phyloP scores from a whole-genome alignment of 2,888 invertebrate species.

The Dynastes maya region DNA sequence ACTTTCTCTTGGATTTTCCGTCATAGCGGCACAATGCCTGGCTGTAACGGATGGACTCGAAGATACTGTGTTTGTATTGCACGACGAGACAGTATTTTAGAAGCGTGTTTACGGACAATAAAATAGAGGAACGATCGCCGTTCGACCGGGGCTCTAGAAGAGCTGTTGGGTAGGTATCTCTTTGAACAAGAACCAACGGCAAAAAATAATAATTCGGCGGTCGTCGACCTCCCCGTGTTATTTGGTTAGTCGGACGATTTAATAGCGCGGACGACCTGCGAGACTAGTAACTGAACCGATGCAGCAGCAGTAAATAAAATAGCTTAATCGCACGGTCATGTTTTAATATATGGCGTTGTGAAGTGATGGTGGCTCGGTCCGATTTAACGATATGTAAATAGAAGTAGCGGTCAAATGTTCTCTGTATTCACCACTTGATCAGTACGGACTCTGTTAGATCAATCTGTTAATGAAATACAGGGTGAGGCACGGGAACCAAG shows the following conservation, averaged over 20 bases:
- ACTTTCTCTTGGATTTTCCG: neutral
- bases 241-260: slow-evolving; percentile 49
- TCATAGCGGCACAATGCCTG: neutral
- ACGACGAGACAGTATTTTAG: neutral
- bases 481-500: too few relatives aligned
- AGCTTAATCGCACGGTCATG: slow-evolving; percentile 30
- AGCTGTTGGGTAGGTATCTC: slow-evolving; percentile 25
- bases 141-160: slow-evolving; percentile 5
- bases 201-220: slow-evolving; percentile 42
- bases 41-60: neutral
- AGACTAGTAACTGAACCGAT: slow-evolving; percentile 32
- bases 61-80: neutral
- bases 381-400: neutral
- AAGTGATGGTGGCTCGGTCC: neutral
- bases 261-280: slow-evolving; percentile 28
- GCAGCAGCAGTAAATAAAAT: slow-evolving; percentile 27
- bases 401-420: neutral
- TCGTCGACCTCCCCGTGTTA: slow-evolving; percentile 40
- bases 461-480: too few relatives aligned
- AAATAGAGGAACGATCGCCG: neutral
- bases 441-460: too few relatives aligned
- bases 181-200: slow-evolving; percentile 20
- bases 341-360: neutral
- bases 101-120: slow-evolving; percentile 10
- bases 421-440: neutral